Base-by-base conservation (phyloP, 2,888 invertebrate genomes). In the Onthophagus sagittarius region DNA sequence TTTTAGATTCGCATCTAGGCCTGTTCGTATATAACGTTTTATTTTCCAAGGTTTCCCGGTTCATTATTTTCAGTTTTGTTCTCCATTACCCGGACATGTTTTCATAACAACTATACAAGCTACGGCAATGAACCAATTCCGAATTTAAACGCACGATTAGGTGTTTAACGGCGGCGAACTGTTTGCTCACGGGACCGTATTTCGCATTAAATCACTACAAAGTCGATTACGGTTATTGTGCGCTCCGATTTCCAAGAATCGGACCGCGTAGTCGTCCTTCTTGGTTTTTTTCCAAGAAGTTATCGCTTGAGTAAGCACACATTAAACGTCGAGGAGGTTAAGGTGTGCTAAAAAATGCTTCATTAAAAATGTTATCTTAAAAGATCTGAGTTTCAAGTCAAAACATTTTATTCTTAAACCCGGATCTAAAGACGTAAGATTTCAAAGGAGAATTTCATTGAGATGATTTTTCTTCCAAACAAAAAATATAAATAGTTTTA, bases 191-290 rank as follows among this genome's bases (percentile, higher is more conserved):
- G 39, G 39, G 7, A 53, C 39, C 11, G 39, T 53, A 67, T 32
- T 67, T 23, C 67, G 67, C 32, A 67, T 67, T 67, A 67, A 67
- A 31, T 67, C 67, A 67, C 67, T n/a, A 15, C 31, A 23, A 67
- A 67, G 31, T 32, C 32, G 67, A 67, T 67, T 67, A 67, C 31
- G 67, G 23, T 67, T 67, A 67, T 67, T 67, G 31, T 23, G 23
- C 67, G 67, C 67, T 67, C 67, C 9, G 67, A 32, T 23, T 63
- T 15, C 67, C n/a, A 32, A 67, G 32, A 67, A 67, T 31, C 67
- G 5, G 67, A 23, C 64, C 15, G 15, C 15, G 64, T 15, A 15
- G 14, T 14, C 64, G 64, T 64, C 62, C n/a, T 62, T 13, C n/a
- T 67, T 23, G 31, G n/a, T 23, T 67, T 23, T n/a, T 13, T 67